A percentile compares a stretch with the other conserved stretches of the same genome.
These are phyloP conservation scores for Catharus bicknelli DNA, from an alignment of 2,113 vertebrate species.

Conservation along the genomic window DNA sequence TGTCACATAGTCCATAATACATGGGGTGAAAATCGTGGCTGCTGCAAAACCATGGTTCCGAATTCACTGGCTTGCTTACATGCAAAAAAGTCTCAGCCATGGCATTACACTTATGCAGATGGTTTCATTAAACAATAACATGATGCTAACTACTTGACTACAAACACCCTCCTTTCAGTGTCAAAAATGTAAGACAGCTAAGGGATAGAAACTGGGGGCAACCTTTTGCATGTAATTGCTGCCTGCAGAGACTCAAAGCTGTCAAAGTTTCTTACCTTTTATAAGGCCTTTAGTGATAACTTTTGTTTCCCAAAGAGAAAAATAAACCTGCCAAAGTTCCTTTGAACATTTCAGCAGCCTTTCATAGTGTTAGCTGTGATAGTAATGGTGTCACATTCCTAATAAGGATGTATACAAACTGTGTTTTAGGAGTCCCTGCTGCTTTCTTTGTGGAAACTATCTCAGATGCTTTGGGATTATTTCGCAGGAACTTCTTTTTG, in stretches of 20 bases:
- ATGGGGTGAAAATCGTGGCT: not conserved
- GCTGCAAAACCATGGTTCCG: not conserved
- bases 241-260: not conserved
- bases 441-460: constrained; percentile 44
- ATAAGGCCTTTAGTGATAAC: constrained; percentile 4
- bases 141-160: not conserved
- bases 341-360: constrained; percentile 45
- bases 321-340: constrained; percentile 25
- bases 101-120: not conserved
- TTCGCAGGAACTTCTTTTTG: constrained; percentile 35
- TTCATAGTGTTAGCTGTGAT: constrained; percentile 35
- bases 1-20: not conserved
- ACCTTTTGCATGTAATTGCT: not conserved
- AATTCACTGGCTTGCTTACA: not conserved
- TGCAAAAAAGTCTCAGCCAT: not conserved
- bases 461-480: constrained; percentile 46
- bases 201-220: not conserved
- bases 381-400: constrained; percentile 33
- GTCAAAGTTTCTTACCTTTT: constrained; percentile 34
- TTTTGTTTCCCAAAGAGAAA: constrained; percentile 40
- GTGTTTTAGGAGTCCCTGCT: constrained; percentile 38
- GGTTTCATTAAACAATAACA: constrained; percentile 8
- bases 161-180: not conserved
- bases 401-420: constrained; percentile 16
- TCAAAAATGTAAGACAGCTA: constrained; percentile 12